phyloP scores from a whole-genome alignment of 2,113 vertebrate species.

The Chloropsis hardwickii region DNA sequence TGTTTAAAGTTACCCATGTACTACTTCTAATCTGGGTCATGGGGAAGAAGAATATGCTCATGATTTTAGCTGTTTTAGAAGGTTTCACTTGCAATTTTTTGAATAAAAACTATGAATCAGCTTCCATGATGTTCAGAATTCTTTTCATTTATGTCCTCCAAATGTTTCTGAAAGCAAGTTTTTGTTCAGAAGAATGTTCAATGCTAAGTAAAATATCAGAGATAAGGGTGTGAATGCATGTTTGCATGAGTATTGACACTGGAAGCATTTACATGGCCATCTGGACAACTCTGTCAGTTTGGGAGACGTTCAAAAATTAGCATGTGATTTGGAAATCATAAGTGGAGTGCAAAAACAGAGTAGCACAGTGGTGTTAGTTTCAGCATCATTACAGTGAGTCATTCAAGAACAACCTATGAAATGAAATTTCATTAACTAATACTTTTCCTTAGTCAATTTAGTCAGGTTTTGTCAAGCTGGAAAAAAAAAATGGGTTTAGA shows the following conservation, averaged over 20 bases:
- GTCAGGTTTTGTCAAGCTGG: background rate
- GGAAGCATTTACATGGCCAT: constrained; percentile 19
- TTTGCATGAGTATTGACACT: background rate
- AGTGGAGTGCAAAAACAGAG: background rate
- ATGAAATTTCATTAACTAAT: background rate
- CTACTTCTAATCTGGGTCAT: background rate
- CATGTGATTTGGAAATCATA: background rate
- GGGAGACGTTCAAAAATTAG: background rate
- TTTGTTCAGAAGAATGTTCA: background rate
- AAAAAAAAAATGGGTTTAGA: background rate
- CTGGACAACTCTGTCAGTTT: constrained; percentile 16
- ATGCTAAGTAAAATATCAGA: background rate
- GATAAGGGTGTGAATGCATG: background rate
- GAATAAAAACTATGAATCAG: constrained; percentile 16
- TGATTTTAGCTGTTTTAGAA: constrained; percentile 25
- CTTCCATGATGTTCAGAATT: background rate
- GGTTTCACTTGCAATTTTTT: background rate
- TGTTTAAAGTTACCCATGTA: background rate
- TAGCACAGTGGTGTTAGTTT: background rate
- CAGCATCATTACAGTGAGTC: background rate
- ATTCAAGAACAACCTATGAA: background rate
- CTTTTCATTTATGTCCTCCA: background rate
- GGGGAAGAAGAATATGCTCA: background rate
- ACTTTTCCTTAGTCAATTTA: background rate
- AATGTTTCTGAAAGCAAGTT: constrained; percentile 5